Percentiles rank a stretch among this genome's conserved stretches.
These are phyloP conservation scores for Dryobotodes eremita DNA, from an alignment of 2,888 invertebrate species.

Conservation along the genomic window DNA sequence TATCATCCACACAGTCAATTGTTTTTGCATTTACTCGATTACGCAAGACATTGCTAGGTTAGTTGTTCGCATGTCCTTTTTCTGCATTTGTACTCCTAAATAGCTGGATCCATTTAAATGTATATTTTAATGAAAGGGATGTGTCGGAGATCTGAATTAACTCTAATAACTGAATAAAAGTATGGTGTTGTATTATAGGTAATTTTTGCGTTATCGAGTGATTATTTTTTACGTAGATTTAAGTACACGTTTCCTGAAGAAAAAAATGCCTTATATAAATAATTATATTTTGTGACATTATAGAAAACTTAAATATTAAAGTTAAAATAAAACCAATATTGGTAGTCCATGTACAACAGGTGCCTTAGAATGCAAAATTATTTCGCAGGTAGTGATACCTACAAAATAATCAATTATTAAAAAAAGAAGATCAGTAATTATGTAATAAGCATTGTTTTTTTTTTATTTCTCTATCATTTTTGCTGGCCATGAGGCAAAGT, in stretches of 20 bases:
- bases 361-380: conserved; percentile 33
- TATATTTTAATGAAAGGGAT: conserved; percentile 20
- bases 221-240: conserved; percentile 15
- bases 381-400: not conserved
- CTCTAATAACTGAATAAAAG: not conserved
- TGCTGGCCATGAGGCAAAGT: not conserved
- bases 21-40: conserved; percentile 41
- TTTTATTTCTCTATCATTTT: not conserved
- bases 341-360: conserved; percentile 10
- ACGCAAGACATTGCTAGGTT: conserved; percentile 42
- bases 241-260: conserved; percentile 1
- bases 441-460: not conserved
- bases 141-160: conserved; percentile 18
- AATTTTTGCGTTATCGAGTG: conserved; percentile 36
- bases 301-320: not conserved
- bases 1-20: conserved; percentile 2
- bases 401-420: too few relatives aligned
- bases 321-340: not conserved
- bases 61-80: conserved; percentile 14
- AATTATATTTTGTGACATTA: conserved; percentile 26
- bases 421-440: not conserved
- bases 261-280: not conserved
- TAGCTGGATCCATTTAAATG: conserved; percentile 25
- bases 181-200: conserved; percentile 1
- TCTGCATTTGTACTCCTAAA: conserved; percentile 16